phyloP scores from a whole-genome alignment of 2,113 vertebrate species.

The Albula goreensis region DNA sequence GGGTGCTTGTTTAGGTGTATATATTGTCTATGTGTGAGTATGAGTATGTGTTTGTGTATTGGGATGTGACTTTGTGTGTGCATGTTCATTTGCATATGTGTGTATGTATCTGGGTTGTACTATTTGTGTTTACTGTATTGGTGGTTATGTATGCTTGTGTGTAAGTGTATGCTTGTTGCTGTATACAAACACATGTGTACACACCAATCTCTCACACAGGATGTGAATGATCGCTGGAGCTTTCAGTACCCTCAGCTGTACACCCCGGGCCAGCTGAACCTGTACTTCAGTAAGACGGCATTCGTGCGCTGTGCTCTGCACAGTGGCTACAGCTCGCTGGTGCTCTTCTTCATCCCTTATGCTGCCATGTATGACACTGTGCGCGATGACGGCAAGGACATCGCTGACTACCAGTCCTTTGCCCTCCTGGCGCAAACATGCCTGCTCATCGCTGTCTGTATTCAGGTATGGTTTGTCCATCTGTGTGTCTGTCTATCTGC shows the following conservation, averaged over 20 bases:
- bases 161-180: too few species aligned
- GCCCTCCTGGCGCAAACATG: constrained; percentile 87
- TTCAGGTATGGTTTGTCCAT: constrained; percentile 74
- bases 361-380: constrained; percentile 74
- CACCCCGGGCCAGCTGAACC: constrained; percentile 83
- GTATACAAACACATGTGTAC: not conserved
- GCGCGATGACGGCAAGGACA: constrained; percentile 78
- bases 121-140: not conserved
- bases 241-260: constrained; percentile 87
- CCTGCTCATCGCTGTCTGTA: constrained; percentile 83
- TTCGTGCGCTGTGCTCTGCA: constrained; percentile 86
- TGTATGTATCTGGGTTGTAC: not conserved
- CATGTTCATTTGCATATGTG: not conserved
- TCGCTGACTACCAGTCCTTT: constrained; percentile 92
- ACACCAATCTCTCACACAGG: constrained; percentile 63
- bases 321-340: constrained; percentile 90
- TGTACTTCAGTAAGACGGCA: constrained; percentile 86
- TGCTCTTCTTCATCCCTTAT: constrained; percentile 93
- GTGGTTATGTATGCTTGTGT: too few species aligned
- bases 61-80: not conserved
- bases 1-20: not conserved
- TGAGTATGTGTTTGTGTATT: constrained; percentile 14
- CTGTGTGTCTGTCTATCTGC: not conserved
- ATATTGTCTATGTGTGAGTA: constrained; percentile 1
- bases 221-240: constrained; percentile 90